Conservation (phyloP, 2,888 invertebrate genomes). For the Perithous albicinctus region DNA sequence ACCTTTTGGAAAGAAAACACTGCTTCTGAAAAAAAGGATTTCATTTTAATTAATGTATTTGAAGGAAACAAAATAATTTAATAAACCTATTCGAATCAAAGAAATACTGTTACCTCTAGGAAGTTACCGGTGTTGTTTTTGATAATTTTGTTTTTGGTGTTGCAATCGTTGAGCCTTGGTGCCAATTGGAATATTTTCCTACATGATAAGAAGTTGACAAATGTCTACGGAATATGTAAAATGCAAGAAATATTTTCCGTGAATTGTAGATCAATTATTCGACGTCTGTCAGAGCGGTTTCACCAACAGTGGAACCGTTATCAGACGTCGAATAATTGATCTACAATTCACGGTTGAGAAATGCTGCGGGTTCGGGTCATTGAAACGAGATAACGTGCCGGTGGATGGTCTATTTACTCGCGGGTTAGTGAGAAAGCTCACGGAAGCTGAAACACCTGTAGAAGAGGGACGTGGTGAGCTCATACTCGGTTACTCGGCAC, state of each 20-base stretch:
- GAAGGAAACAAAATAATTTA: no score
- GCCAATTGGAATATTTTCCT: no score
- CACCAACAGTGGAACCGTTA: neutral
- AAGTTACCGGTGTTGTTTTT: no score
- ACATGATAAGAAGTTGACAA: no score
- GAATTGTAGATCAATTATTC: slow-evolving; percentile 21
- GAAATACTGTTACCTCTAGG: no score
- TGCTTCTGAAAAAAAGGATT: neutral
- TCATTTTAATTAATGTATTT: no score
- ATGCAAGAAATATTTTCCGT: no score
- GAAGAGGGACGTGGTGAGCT: slow-evolving; percentile 40
- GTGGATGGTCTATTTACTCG: slow-evolving; percentile 43
- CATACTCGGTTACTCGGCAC: neutral
- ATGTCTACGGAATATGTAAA: no score
- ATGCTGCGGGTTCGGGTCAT: neutral
- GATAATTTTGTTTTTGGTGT: no score
- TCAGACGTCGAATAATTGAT: neutral
- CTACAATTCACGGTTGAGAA: slow-evolving; percentile 13
- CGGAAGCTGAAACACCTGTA: slow-evolving; percentile 56
- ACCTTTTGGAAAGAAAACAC: neutral
- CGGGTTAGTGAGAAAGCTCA: slow-evolving; percentile 43
- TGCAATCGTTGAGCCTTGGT: no score
- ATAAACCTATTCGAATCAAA: no score
- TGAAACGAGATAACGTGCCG: slow-evolving; percentile 31
- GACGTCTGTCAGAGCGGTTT: neutral